These are phyloP conservation scores for Echeneis naucrates DNA, from an alignment of 2,797 vertebrate species.

Conservation along the genomic window DNA sequence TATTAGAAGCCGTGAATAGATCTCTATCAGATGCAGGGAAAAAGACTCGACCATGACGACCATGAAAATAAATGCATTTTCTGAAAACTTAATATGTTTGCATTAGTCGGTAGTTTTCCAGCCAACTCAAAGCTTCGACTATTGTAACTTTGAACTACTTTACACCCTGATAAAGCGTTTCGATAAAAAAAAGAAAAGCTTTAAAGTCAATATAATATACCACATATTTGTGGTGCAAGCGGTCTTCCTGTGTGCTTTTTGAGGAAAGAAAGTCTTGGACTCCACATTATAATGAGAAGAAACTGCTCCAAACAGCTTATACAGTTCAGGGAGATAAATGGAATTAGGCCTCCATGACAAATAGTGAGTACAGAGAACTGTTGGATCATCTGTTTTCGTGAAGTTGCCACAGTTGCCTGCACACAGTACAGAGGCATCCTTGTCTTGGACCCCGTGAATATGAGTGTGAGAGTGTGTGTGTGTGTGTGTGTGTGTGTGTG, in stretches of 20 bases:
- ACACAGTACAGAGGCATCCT: conserved; percentile 41
- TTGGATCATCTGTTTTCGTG: conserved; percentile 52
- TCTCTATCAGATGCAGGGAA: conserved; percentile 20
- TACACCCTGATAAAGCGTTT: neutral
- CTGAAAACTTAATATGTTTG: conserved; percentile 15
- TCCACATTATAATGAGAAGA: conserved; percentile 2
- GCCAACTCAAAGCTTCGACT: neutral
- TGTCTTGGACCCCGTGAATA: neutral
- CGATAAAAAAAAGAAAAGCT: neutral
- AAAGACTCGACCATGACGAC: conserved; percentile 18
- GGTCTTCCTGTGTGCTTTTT: too few relatives aligned
- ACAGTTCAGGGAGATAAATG: conserved; percentile 53
- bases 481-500: neutral
- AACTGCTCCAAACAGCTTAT: conserved; percentile 29
- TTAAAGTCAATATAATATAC: neutral
- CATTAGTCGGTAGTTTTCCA: conserved; percentile 8
- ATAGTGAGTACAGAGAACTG: conserved; percentile 52
- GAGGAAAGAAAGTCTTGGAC: neutral
- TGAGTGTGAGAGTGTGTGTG: conserved; percentile 7
- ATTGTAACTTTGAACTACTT: conserved; percentile 1
- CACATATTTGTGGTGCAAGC: neutral
- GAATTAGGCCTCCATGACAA: conserved; percentile 64
- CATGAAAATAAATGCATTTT: conserved; percentile 36
- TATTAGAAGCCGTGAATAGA: conserved; percentile 33
- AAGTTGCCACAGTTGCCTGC: conserved; percentile 60